These are phyloP conservation scores for Silurus asotus DNA, from an alignment of 2,113 vertebrate species.

Conservation along the genomic window DNA sequence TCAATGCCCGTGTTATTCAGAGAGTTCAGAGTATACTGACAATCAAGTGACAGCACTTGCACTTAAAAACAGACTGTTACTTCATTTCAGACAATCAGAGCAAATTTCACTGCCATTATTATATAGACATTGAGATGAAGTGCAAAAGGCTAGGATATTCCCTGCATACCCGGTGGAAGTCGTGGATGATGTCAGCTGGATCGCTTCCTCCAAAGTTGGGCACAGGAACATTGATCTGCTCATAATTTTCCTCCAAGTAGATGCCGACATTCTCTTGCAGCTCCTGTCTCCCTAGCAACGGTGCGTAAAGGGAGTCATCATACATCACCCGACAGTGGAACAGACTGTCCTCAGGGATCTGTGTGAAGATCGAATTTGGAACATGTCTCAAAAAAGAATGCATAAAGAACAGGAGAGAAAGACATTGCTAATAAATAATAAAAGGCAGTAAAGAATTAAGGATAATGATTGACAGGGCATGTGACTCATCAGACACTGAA, in stretches of 20 bases:
- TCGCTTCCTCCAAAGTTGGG: constrained; percentile 87
- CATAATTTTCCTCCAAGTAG: constrained; percentile 86
- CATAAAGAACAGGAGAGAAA: background rate
- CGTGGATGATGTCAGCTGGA: constrained; percentile 91
- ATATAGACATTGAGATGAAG: background rate
- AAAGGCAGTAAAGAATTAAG: constrained; percentile 6
- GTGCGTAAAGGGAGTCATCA: constrained; percentile 82
- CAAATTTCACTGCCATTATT: too few species aligned
- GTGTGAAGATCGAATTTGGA: constrained; percentile 45
- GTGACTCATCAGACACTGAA: constrained; percentile 19
- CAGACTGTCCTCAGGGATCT: constrained; percentile 84
- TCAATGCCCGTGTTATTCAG: background rate
- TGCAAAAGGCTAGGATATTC: background rate
- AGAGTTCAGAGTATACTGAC: too few species aligned
- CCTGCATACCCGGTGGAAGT: constrained; percentile 85
- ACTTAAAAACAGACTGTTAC: too few species aligned
- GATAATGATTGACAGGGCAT: background rate
- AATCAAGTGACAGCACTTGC: too few species aligned
- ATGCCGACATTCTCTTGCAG: constrained; percentile 91
- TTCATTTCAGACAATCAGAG: too few species aligned
- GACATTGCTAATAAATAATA: background rate
- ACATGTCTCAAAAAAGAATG: constrained; percentile 1
- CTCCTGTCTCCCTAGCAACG: constrained; percentile 77
- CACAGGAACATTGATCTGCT: constrained; percentile 87
- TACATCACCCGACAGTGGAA: constrained; percentile 88